Base-by-base conservation (phyloP, 2,797 vertebrate genomes). In the Tiaroga cobitis region DNA sequence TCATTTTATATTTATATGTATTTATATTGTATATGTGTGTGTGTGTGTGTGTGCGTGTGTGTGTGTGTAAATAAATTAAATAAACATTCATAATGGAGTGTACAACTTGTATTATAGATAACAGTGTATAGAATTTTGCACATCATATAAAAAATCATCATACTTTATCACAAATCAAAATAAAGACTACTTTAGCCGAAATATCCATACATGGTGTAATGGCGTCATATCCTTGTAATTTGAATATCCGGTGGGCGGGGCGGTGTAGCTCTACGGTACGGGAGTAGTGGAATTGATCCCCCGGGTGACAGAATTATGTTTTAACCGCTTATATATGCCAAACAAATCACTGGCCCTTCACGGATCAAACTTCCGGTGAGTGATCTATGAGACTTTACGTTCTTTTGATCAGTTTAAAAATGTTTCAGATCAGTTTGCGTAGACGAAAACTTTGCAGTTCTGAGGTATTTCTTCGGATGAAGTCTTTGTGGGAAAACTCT, bases 401-500 rank as follows among this genome's bases (percentile, higher is more conserved):
- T 29, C 24, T 46, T 51, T n/a, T 8, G 10, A 6, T 59, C 41
- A 34, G 32, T 37, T 10, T 80, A 8, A 19, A 34, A 41, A 59
- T 29, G 37, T 43, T 75, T 49, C 15, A 26, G 1, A 13, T 16
- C 19, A 9, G 72, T 39, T 76, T 68, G 2, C 3, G 37, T 10
- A 4, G 7, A 43, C 10, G 67, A 84, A 21, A 51, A 34, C 21
- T 37, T 15, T 26, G 9, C 1, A 80, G 54, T 24, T 49, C 24
- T 69, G 5, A 72, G 51, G 29, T 49, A 74, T 65, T 80, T 80
- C 77, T 43, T 80, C 41, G 56, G 56, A n/a, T 26, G 68, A 63
- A 73, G 67, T 82, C 72, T 84, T 85, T 86, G 86, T 87, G 73
- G 82, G 82, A 82, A 82, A 89, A 84, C 79, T 67, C 68, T 69